Base-by-base conservation (phyloP, 1,140 invertebrate genomes). In the Venustaconcha ellipsiformis region DNA sequence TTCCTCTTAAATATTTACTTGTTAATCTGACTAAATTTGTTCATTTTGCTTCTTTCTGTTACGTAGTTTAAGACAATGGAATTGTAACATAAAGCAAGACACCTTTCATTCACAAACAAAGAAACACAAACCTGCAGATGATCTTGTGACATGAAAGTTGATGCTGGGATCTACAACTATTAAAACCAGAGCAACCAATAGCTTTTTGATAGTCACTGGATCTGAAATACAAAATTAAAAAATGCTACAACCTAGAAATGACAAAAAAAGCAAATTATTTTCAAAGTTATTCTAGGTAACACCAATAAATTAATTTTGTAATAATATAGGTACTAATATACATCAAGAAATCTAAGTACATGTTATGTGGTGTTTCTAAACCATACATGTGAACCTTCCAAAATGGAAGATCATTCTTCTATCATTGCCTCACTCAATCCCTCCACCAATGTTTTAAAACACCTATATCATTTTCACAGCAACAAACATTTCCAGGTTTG, bases 171-270 rank as follows among this genome's bases (percentile, higher is more conserved):
- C 86, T 23, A 84, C 83, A 58, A 89, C 80, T 30, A 89, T 80
- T 23, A 83, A 63, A 18, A 87, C 84, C 64, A 88, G 66, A 63
- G 85, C 80, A 55, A 87, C 85, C 70, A 89, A 68, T 26, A 89
- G 69, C 72, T 83, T 80, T 18, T 76, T 83, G 14, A 88, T 76
- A 15, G 80, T 83, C 14, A 89, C 85, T 57, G 82, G 76, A 11
- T 85, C 83, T 86, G 77, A 58, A 79, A 68, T 20, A 72, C 48
- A 55, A 68, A 66, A 56, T 20, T 26, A 6, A 67, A 67, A 56
- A 37, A 17, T 1, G n/a, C 66, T 15, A 37, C 62, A 14, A 26
- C 11, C 20, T 12, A 26, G 62, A 64, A 14, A 20, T 18, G 62
- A 64, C 62, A 2, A 26, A 64, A n/a, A n/a, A 6, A 37, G 37